Conservation (phyloP, 2,797 vertebrate species). For the Hypotaenidia philippensis region DNA sequence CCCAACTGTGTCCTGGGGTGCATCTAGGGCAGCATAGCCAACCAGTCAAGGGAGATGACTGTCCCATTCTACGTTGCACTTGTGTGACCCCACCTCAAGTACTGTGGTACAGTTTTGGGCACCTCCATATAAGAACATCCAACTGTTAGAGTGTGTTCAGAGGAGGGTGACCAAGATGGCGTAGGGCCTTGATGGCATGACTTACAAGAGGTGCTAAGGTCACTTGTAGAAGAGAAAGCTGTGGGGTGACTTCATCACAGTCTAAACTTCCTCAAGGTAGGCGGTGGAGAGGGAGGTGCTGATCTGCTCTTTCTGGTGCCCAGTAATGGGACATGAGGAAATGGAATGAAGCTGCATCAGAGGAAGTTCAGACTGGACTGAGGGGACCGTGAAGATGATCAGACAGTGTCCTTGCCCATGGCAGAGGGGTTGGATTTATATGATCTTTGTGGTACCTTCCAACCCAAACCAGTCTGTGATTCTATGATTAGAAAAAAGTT, state of each 20-base stretch:
- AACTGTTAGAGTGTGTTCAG: background rate
- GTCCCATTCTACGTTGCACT: background rate
- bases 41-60: accelerated
- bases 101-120: background rate
- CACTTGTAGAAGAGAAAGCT: background rate
- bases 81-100: background rate
- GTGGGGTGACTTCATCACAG: background rate
- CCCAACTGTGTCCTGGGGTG: background rate
- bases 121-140: background rate
- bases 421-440: too few relatives aligned
- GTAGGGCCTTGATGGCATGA: background rate
- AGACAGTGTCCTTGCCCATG: too few relatives aligned
- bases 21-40: background rate
- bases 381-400: too few relatives aligned
- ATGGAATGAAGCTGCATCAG: background rate
- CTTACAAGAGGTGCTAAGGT: background rate
- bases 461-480: too few relatives aligned
- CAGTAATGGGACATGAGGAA: background rate
- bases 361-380: background rate
- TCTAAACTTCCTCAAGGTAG: background rate
- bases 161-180: background rate
- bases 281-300: background rate
- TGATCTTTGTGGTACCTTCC: too few relatives aligned
- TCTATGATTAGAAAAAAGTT: background rate
- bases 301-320: background rate